Evolutionary conservation across 2,888 invertebrate genomes (phyloP).

Genomic region (Gonocerus acuteangulatus): DNA sequence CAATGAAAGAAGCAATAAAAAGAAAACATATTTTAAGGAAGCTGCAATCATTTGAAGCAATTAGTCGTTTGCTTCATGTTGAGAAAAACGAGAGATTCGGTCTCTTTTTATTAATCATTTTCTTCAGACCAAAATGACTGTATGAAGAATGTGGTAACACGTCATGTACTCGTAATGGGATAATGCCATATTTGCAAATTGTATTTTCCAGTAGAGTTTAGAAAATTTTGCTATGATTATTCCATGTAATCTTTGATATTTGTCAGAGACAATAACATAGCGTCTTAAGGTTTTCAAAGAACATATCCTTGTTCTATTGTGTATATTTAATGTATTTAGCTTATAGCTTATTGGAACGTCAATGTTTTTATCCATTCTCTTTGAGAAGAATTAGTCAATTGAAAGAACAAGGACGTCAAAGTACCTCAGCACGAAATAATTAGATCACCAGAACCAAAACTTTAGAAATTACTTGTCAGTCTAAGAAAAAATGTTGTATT

Average conservation of each 20-base stretch:
- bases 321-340: slow-evolving; percentile 5
- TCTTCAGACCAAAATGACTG: slow-evolving; percentile 15
- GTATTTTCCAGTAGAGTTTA: slow-evolving; percentile 1
- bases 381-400: slow-evolving; percentile 9
- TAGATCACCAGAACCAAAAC: too few relatives aligned
- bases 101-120: background rate
- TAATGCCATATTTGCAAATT: background rate
- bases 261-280: slow-evolving; percentile 25
- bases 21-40: background rate
- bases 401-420: background rate
- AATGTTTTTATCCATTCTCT: background rate
- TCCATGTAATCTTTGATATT: slow-evolving; percentile 10
- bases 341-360: background rate
- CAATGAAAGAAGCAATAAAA: slow-evolving; percentile 1
- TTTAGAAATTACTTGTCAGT: too few relatives aligned
- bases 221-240: background rate
- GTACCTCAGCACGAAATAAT: too few relatives aligned
- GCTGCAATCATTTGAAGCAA: background rate
- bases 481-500: too few relatives aligned
- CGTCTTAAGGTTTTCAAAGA: slow-evolving; percentile 8
- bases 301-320: slow-evolving; percentile 16
- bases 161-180: too few relatives aligned
- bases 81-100: background rate
- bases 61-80: background rate
- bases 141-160: background rate